Evolutionary conservation across 2,797 vertebrate species (phyloP).

Genomic region (Myotis pilosus): DNA sequence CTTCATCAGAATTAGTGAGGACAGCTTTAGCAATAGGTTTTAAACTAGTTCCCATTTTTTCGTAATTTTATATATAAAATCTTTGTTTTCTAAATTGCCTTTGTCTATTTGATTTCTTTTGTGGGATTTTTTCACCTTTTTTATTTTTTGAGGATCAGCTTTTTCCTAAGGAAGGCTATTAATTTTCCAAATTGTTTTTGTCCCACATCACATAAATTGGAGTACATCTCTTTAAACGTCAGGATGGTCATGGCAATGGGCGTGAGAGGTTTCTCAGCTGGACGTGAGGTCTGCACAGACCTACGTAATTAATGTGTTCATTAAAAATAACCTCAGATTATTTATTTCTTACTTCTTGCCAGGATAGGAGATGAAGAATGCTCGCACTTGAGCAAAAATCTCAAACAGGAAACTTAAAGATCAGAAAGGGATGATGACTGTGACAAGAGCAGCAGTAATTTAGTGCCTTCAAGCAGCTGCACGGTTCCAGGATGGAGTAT

Average conservation of each 20-base stretch:
- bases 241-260: background rate
- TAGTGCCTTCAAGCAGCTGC: background rate
- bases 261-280: background rate
- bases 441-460: background rate
- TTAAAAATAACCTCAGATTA: background rate
- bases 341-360: background rate
- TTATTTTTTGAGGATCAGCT: background rate
- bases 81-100: constrained; percentile 42
- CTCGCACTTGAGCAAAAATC: background rate
- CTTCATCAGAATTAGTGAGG: background rate
- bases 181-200: constrained; percentile 26
- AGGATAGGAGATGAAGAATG: background rate
- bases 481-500: background rate
- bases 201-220: background rate
- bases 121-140: background rate
- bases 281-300: background rate
- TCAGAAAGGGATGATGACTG: background rate
- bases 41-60: background rate
- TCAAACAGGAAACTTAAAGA: background rate
- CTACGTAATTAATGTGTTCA: background rate
- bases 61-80: constrained; percentile 32
- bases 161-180: background rate
- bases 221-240: background rate
- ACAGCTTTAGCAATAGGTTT: background rate
- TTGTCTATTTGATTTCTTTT: background rate